Percentiles rank a stretch among this genome's conserved stretches.
phyloP scores from a whole-genome alignment of 2,113 vertebrate species.

The Apodemus sylvaticus region DNA sequence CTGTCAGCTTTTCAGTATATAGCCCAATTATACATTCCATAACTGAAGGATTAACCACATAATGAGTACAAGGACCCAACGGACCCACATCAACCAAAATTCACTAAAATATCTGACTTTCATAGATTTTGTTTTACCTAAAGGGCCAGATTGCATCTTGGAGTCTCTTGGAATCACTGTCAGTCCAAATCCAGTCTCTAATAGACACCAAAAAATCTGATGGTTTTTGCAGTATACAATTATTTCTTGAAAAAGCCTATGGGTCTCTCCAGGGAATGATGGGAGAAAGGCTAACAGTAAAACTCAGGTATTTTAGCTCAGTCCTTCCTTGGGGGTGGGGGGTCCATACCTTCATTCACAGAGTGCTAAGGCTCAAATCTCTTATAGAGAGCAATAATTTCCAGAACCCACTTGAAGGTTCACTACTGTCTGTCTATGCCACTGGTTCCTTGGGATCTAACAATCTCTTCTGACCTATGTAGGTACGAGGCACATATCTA shows the following conservation, averaged over 20 bases:
- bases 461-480: not conserved
- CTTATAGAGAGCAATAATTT: not conserved
- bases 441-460: not conserved
- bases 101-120: not conserved
- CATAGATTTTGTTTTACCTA: not conserved
- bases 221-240: not conserved
- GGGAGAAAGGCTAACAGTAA: not conserved
- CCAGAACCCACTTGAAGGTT: not conserved
- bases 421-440: not conserved
- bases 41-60: not conserved
- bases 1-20: not conserved
- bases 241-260: not conserved
- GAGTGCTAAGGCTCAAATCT: not conserved
- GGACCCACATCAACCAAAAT: not conserved
- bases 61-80: not conserved
- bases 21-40: not conserved
- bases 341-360: not conserved
- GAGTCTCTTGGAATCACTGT: not conserved
- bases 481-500: not conserved
- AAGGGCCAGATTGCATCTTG: not conserved
- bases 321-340: not conserved
- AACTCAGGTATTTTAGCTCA: not conserved
- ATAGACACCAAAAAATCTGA: not conserved
- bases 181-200: not conserved
- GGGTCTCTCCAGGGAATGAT: not conserved